phyloP scores from a whole-genome alignment of 2,797 vertebrate species.

The Squalus acanthias region DNA sequence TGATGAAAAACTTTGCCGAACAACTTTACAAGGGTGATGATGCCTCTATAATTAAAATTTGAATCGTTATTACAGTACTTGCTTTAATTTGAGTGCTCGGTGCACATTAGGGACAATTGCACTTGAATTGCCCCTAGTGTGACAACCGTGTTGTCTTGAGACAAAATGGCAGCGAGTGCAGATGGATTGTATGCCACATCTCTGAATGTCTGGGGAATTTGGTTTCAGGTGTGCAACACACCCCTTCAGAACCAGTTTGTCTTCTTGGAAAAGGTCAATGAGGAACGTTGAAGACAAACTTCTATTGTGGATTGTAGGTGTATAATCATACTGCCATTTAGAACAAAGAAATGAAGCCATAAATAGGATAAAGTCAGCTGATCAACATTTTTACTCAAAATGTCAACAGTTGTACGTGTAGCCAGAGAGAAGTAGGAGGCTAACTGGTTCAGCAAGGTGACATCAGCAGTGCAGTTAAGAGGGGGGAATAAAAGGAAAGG shows the following conservation, averaged over 20 bases:
- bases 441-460: background rate
- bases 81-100: too few relatives aligned
- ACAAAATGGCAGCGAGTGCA: background rate
- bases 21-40: too few relatives aligned
- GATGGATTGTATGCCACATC: background rate
- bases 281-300: background rate
- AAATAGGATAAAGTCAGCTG: background rate
- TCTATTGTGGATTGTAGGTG: background rate
- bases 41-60: too few relatives aligned
- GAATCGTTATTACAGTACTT: too few relatives aligned
- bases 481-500: background rate
- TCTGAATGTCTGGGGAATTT: background rate
- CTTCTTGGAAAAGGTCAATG: background rate
- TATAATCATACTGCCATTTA: background rate
- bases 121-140: too few relatives aligned
- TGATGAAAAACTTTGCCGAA: too few relatives aligned
- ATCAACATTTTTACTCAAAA: background rate
- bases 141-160: too few relatives aligned
- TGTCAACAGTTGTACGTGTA: background rate
- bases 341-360: background rate
- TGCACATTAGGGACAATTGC: too few relatives aligned
- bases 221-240: background rate
- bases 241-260: background rate
- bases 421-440: background rate
- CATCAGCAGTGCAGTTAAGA: background rate